These are phyloP conservation scores for Ctena decussata DNA, from an alignment of 2,888 invertebrate species.

Conservation along the genomic window DNA sequence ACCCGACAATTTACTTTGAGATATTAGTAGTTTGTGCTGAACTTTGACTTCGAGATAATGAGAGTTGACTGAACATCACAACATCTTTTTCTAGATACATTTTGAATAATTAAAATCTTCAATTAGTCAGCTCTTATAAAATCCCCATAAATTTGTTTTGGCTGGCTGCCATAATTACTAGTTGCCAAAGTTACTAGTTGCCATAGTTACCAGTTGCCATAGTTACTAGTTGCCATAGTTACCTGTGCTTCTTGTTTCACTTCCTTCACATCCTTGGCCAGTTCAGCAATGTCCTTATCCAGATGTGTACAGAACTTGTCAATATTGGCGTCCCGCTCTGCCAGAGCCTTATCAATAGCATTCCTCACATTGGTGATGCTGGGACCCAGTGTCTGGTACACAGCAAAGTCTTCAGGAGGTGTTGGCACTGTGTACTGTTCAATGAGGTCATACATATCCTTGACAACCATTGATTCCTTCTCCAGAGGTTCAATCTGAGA, in stretches of 20 bases:
- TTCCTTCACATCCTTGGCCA: conserved; percentile 92
- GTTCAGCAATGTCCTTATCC: conserved; percentile 92
- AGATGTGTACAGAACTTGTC: conserved; percentile 91
- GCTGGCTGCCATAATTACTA: too few species aligned
- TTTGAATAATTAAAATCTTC: too few species aligned
- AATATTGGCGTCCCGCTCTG: conserved; percentile 91
- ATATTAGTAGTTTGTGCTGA: too few species aligned
- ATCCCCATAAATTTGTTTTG: too few species aligned
- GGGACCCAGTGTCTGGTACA: conserved; percentile 86
- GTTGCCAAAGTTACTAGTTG: too few species aligned
- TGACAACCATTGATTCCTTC: conserved; percentile 92
- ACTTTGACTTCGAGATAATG: too few species aligned
- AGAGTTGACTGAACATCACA: too few species aligned
- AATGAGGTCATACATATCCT: conserved; percentile 94
- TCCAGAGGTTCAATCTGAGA: conserved; percentile 91
- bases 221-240: too few species aligned
- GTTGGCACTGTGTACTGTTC: conserved; percentile 93
- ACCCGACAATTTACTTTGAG: too few species aligned
- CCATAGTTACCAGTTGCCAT: too few species aligned
- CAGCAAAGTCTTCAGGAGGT: conserved; percentile 90
- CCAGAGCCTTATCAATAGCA: conserved; percentile 91
- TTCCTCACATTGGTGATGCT: conserved; percentile 89
- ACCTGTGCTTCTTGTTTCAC: conserved; percentile 92
- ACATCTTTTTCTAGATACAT: too few species aligned
- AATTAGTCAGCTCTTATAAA: too few species aligned